Base-by-base conservation (phyloP, 2,797 vertebrate species). In the Erpetoichthys calabaricus region DNA sequence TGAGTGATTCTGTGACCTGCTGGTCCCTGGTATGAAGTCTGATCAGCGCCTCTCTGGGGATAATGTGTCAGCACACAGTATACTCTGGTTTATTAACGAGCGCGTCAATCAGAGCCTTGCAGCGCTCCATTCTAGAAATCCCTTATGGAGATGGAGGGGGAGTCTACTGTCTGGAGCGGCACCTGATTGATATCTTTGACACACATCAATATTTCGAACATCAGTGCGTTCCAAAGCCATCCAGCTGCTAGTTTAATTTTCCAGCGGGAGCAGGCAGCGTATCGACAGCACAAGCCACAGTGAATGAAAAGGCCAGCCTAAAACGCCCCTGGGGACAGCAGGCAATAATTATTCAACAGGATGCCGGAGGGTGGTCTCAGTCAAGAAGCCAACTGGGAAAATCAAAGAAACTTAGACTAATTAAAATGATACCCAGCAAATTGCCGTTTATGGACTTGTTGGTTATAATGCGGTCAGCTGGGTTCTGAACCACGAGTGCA, bases 261-360 rank as follows among this genome's bases (percentile, higher is more conserved):
- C 79, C 78, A 69, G 47, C 47, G 77, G 84, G 80, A 89, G 73
- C 61, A 65, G 64, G 25, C 63, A 70, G 46, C 10, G 60, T 77
- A 78, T 80, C 74, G 77, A 82, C 79, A 68, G 75, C 80, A 81
- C 77, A 78, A 80, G 76, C 80, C 67, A 61, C 68, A 81, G 74
- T 78, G 82, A 82, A 82, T 84, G 75, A 72, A 77, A 72, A 76
- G 73, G 76, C 70, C 66, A 60, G 45, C 59, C n/a, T 59, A 66
- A 77, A 58, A 62, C 70, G 68, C 80, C 80, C 79, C 80, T 65
- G 68, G 80, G 82, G 80, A 76, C 25, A 25, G 71, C 49, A 68
- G 66, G 73, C 75, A 67, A 81, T 73, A 80, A 82, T 82, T 74
- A 75, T 68, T 67, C 69, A 75, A 75, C 78, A 77, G 77, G 76